Base-by-base conservation (phyloP, 2,797 vertebrate genomes). In the Streptopelia turtur region DNA sequence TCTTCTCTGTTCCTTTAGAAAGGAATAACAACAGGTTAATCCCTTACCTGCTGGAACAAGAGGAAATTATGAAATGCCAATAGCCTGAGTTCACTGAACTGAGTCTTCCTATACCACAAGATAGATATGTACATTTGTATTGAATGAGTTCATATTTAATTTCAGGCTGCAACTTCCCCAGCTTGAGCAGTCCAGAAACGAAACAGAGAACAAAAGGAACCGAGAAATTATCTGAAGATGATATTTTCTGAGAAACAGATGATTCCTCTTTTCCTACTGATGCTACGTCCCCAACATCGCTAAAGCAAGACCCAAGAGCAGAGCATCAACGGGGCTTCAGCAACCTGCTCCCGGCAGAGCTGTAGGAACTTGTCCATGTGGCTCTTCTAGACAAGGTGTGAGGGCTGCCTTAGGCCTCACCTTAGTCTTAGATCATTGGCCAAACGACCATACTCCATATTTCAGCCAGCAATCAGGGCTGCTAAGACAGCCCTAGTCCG, bases 1-100 rank as follows among this genome's bases (percentile, higher is more conserved):
- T 94, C 9, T 90, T 95, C 84, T 96, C 91, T 92, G 79, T 75
- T 96, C 93, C 55, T 97, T 96, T 89, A 89, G 88, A 94, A 47
- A 85, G 64, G 76, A 96, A 72, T 70, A 94, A 91, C 69, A 95
- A 95, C 66, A 76, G 81, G 95, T 96, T 97, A 97, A 97, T 96
- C 76, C 20, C 22, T 96, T 97, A 98, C 95, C 96, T 96, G 95
- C 94, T 96, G 52, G 72, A 93, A 72, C 93, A 96, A 91, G 89
- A 93, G 78, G 89, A 93, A 96, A 97, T 90, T 82, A 89, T 87
- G 55, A 86, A 93, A 94, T 85, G 88, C 87, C 95, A 87, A 3
- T 63, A 84, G 56, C 59, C 75, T 82, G 47, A 56, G 63, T 80
- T 96, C 91, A 82, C 33, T 90, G 92, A 95, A 75, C 88, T 80